Evolutionary conservation across 2,113 vertebrate genomes (phyloP).

Genomic region (Oncorhynchus gorbuscha): DNA sequence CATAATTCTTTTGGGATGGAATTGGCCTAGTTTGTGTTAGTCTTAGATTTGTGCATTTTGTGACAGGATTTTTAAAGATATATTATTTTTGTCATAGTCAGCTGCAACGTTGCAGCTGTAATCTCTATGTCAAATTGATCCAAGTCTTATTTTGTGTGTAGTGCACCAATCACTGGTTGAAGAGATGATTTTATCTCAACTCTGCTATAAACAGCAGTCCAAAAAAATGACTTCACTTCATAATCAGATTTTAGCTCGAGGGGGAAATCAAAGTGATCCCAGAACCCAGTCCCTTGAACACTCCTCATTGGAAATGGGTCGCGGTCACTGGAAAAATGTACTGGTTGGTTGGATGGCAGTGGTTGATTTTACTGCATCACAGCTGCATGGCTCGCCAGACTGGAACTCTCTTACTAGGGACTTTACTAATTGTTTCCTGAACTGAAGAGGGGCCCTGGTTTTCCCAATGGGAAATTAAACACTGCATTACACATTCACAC

Average conservation of each 20-base stretch:
- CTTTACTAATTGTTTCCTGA: constrained; percentile 23
- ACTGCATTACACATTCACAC: not conserved
- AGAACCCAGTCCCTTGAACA: not conserved
- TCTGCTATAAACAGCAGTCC: too few species aligned
- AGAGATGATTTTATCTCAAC: not conserved
- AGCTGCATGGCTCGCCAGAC: not conserved
- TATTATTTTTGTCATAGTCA: too few species aligned
- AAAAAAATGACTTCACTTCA: not conserved
- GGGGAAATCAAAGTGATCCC: not conserved
- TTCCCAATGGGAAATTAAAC: not conserved
- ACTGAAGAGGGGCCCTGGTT: not conserved
- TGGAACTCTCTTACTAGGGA: constrained; percentile 8
- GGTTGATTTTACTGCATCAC: not conserved
- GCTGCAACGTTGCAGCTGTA: not conserved
- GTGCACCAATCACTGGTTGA: not conserved
- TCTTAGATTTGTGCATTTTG: not conserved
- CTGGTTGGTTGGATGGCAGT: not conserved
- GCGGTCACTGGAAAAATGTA: constrained; percentile 3
- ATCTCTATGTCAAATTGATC: not conserved
- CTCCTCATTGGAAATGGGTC: not conserved
- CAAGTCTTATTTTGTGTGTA: not conserved
- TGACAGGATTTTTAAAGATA: not conserved
- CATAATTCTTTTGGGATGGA: too few species aligned
- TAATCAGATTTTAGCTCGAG: not conserved
- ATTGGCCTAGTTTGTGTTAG: not conserved